Conservation (phyloP, 2,113 vertebrate species). For the Hylia prasina region DNA sequence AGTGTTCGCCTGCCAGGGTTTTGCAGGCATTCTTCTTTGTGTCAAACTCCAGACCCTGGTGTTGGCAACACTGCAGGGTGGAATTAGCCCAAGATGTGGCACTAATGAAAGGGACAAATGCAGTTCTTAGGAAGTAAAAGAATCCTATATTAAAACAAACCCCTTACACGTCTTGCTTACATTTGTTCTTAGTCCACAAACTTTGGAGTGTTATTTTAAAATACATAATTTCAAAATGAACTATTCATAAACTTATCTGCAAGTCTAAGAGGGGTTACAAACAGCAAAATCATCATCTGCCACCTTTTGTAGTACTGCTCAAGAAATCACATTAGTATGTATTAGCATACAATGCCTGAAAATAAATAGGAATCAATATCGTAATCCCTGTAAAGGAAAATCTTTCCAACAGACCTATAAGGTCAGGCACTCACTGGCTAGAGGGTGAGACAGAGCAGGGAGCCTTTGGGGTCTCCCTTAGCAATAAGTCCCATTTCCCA, state of each 20-base stretch:
- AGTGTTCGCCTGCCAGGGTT: neutral
- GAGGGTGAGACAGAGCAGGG: neutral
- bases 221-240: neutral
- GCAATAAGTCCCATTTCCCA: neutral
- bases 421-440: neutral
- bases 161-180: neutral
- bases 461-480: neutral
- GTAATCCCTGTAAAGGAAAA: neutral
- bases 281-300: neutral
- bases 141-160: neutral
- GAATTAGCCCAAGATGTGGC: slow-evolving; percentile 33
- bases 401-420: neutral
- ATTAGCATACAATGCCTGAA: neutral
- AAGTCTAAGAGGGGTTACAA: neutral
- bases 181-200: neutral
- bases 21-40: slow-evolving; percentile 20
- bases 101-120: neutral
- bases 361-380: neutral
- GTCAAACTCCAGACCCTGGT: neutral
- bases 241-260: neutral
- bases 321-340: neutral
- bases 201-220: neutral
- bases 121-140: neutral
- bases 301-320: neutral
- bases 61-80: neutral